Evolutionary conservation across 2,797 vertebrate genomes (phyloP).

Genomic region (Hippocampus kuda): DNA sequence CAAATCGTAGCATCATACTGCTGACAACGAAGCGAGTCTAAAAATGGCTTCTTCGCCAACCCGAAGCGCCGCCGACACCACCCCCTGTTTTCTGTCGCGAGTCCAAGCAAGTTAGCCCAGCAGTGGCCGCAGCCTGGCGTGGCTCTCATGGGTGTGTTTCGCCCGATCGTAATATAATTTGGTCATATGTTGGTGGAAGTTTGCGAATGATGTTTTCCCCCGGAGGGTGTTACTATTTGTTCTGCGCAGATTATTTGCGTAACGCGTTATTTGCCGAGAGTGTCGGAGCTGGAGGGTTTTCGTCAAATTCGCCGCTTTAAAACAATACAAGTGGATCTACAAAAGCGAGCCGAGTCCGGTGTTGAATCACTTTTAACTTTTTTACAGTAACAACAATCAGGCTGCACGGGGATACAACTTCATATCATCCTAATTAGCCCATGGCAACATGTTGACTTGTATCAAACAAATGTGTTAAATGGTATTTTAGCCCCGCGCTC

Average conservation of each 20-base stretch:
- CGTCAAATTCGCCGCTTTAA: neutral
- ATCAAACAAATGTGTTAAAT: neutral
- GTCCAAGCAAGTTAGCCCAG: slow-evolving; percentile 23
- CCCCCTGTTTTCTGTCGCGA: slow-evolving; percentile 44
- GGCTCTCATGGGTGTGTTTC: slow-evolving; percentile 24
- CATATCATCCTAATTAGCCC: neutral
- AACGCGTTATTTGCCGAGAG: slow-evolving; percentile 6
- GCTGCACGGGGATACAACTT: neutral
- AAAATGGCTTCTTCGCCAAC: slow-evolving; percentile 62
- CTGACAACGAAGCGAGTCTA: slow-evolving; percentile 51
- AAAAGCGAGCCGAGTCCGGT: neutral
- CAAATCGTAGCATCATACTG: slow-evolving; percentile 43
- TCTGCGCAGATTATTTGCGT: slow-evolving; percentile 7
- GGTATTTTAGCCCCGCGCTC: neutral
- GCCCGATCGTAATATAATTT: slow-evolving; percentile 21
- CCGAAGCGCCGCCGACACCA: slow-evolving; percentile 39
- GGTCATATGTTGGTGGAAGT: neutral
- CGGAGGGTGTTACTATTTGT: neutral
- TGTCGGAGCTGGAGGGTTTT: slow-evolving; percentile 2
- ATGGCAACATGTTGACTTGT: neutral
- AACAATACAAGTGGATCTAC: too few species aligned
- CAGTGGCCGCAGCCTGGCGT: slow-evolving; percentile 33
- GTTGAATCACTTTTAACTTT: neutral
- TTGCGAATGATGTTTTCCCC: slow-evolving; percentile 7
- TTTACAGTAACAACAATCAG: neutral